Evolutionary conservation across 2,888 invertebrate species (phyloP), one percentile per base, ranked within the genome.

Genomic region (Athripsodes cinereus): DNA sequence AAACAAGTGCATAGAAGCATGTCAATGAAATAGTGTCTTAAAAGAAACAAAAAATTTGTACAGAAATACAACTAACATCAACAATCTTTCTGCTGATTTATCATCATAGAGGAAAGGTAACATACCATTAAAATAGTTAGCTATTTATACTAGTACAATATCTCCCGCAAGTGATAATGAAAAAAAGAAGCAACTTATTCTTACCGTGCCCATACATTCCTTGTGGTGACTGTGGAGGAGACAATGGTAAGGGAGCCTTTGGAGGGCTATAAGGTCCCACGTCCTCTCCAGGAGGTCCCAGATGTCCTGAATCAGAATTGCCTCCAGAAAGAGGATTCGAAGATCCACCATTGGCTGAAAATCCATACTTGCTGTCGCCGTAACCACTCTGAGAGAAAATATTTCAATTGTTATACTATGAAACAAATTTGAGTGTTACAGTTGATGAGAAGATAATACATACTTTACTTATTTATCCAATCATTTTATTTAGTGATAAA

Each of bases 341-440:
- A 63, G 72, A 74, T 51, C 72, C 64, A 51, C 71, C 70, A 67
- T 74, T 79, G 61, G 79, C 67, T 59, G 83, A 77, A 70, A 83
- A 83, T 46, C 84, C 82, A 68, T 85, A 86, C 67, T 85, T 84
- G 71, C 80, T 84, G 71, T 84, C 84, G 53, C 78, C 78, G 63
- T 78, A 79, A 10, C 76, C 78, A 62, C 76, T 50, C 26, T 50
- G 26, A 40, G 26, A 26, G 10, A 26, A 26, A 26, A 6, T 26
- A 26, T 26, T 6, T 6, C 26, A 26, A 26, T 26, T n/a, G n/a
- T n/a, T n/a, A n/a, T n/a, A n/a, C n/a, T n/a, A n/a, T n/a, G n/a
- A n/a, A n/a, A n/a, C n/a, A n/a, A n/a, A n/a, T n/a, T n/a, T n/a
- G n/a, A n/a, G n/a, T n/a, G n/a, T n/a, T n/a, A n/a, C n/a, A n/a